Conservation (phyloP, 2,797 vertebrate genomes). For the Microhierax caerulescens region DNA sequence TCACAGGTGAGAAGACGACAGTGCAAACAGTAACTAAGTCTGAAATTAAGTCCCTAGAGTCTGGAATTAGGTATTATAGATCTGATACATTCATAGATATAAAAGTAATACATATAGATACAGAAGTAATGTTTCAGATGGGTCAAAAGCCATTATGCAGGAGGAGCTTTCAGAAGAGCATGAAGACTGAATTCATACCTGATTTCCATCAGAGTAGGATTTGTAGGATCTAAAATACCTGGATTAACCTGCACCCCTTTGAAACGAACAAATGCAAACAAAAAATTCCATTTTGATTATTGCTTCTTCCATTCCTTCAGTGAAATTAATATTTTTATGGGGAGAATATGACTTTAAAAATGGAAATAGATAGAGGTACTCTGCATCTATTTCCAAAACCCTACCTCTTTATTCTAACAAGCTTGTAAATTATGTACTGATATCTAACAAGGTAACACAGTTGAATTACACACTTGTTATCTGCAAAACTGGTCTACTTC, state of each 20-base stretch:
- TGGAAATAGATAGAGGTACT: background rate
- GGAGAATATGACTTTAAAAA: background rate
- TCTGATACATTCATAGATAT: background rate
- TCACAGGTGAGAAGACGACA: background rate
- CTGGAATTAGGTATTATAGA: background rate
- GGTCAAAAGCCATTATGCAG: background rate
- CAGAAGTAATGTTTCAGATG: background rate
- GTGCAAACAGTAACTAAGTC: background rate
- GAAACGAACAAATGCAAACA: background rate
- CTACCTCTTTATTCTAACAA: background rate
- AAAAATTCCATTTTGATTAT: background rate
- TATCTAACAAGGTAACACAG: background rate
- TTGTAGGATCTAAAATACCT: background rate
- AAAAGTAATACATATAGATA: background rate
- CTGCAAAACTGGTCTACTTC: background rate
- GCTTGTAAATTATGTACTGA: background rate
- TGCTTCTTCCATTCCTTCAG: background rate
- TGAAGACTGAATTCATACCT: background rate
- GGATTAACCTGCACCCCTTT: background rate
- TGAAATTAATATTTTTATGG: background rate
- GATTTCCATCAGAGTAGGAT: background rate
- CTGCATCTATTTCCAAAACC: background rate
- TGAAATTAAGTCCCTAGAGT: background rate
- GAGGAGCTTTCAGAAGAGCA: background rate
- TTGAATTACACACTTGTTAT: background rate